Evolutionary conservation across 2,113 vertebrate species (phyloP).

Genomic region (Anguilla japonica): DNA sequence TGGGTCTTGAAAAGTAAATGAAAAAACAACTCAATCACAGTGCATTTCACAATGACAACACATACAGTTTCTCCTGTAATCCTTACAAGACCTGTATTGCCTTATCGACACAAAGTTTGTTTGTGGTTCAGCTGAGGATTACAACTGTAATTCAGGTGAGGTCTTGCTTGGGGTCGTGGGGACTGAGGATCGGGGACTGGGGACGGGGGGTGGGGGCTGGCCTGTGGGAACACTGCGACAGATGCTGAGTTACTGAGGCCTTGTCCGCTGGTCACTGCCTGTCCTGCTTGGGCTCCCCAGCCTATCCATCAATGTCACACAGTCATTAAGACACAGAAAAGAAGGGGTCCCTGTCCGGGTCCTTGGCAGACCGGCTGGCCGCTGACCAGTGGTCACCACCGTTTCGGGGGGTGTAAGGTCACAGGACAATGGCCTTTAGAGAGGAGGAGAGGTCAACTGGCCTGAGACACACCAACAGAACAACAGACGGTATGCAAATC

Average conservation of each 20-base stretch:
- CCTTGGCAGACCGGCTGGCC: background rate
- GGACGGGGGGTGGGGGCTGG: background rate
- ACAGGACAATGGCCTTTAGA: conserved; percentile 12
- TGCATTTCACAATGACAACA: background rate
- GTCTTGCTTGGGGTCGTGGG: background rate
- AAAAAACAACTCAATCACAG: background rate
- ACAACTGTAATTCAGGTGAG: background rate
- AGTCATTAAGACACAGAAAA: conserved; percentile 1
- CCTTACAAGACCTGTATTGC: background rate
- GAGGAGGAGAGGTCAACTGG: background rate
- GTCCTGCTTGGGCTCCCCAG: too few relatives aligned
- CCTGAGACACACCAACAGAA: background rate
- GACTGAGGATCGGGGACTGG: background rate
- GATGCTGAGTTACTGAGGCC: background rate
- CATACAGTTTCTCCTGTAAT: background rate
- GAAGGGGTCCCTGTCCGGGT: background rate
- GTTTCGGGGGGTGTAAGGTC: background rate
- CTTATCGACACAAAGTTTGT: background rate
- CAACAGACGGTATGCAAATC: background rate
- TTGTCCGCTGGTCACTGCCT: background rate
- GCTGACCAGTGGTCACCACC: background rate
- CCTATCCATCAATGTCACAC: conserved; percentile 24
- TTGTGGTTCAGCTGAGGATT: background rate
- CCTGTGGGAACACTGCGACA: background rate
- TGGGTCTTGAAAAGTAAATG: conserved; percentile 76